Conservation (phyloP, 2,797 vertebrate genomes). For the Oreonectes daqikongensis region DNA sequence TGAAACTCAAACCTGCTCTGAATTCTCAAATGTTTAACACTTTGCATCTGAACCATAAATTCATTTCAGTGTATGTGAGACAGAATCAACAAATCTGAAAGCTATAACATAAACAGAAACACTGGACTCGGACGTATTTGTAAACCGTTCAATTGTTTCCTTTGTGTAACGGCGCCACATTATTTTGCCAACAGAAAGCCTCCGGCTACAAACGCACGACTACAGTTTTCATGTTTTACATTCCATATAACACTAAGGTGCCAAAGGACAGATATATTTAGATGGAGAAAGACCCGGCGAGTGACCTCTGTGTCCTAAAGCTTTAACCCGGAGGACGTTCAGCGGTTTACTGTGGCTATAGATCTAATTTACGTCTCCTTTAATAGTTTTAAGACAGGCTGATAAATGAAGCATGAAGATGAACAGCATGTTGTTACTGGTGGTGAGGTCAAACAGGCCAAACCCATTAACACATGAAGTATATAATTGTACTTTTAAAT, state of each 20-base stretch:
- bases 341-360: neutral
- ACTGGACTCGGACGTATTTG: neutral
- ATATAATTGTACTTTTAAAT: neutral
- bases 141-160: slow-evolving; percentile 53
- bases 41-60: slow-evolving; percentile 1
- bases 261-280: slow-evolving; percentile 51
- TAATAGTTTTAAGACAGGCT: slow-evolving; percentile 1
- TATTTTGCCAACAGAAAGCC: slow-evolving; percentile 63
- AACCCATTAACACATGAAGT: neutral
- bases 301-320: neutral
- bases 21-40: neutral
- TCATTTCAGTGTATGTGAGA: neutral
- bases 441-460: neutral
- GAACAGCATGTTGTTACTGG: neutral
- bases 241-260: slow-evolving; percentile 56
- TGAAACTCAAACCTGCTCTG: neutral
- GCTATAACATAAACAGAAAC: neutral
- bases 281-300: slow-evolving; percentile 8
- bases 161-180: slow-evolving; percentile 56
- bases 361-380: slow-evolving; percentile 2
- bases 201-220: slow-evolving; percentile 45
- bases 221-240: slow-evolving; percentile 55
- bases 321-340: neutral
- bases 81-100: neutral
- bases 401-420: slow-evolving; percentile 4